phyloP scores from a whole-genome alignment of 2,113 vertebrate species.

The Morone chrysops region DNA sequence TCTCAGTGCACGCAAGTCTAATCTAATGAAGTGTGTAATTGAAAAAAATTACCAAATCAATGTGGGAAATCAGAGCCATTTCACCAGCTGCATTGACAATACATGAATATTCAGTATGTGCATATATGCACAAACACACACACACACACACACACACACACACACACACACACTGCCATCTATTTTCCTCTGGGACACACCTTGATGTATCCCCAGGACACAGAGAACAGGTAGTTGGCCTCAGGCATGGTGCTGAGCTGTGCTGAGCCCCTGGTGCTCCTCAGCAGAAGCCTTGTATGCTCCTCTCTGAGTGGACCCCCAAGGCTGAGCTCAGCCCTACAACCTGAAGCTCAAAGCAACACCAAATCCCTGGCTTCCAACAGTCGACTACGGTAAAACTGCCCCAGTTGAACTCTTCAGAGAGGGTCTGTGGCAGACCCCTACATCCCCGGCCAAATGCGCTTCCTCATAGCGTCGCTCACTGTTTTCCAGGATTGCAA shows the following conservation, averaged over 20 bases:
- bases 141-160: not conserved
- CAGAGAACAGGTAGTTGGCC: slow-evolving; percentile 94
- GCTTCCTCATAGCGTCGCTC: slow-evolving; percentile 49
- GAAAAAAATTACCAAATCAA: not conserved
- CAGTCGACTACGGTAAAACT: slow-evolving; percentile 30
- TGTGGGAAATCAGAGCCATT: not conserved
- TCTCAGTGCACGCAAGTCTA: not conserved
- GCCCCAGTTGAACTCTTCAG: slow-evolving; percentile 40
- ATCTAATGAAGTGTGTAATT: slow-evolving; percentile 16
- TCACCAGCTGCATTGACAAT: not conserved
- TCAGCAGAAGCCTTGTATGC: slow-evolving; percentile 82
- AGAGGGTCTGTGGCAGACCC: slow-evolving; percentile 62
- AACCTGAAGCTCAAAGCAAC: slow-evolving; percentile 47
- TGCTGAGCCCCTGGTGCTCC: slow-evolving; percentile 77
- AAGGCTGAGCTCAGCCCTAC: slow-evolving; percentile 61
- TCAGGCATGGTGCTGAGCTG: slow-evolving; percentile 94
- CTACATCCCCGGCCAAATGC: slow-evolving; percentile 52
- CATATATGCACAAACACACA: slow-evolving; percentile 2
- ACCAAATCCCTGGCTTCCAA: slow-evolving; percentile 7
- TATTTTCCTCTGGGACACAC: slow-evolving; percentile 84
- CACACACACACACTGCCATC: slow-evolving; percentile 7
- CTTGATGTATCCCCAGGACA: slow-evolving; percentile 99
- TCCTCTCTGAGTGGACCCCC: slow-evolving; percentile 83
- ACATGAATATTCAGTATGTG: not conserved
- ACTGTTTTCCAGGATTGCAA: slow-evolving; percentile 38